These are phyloP conservation scores for Serripes groenlandicus DNA, from an alignment of 2,888 invertebrate species.

Conservation along the genomic window DNA sequence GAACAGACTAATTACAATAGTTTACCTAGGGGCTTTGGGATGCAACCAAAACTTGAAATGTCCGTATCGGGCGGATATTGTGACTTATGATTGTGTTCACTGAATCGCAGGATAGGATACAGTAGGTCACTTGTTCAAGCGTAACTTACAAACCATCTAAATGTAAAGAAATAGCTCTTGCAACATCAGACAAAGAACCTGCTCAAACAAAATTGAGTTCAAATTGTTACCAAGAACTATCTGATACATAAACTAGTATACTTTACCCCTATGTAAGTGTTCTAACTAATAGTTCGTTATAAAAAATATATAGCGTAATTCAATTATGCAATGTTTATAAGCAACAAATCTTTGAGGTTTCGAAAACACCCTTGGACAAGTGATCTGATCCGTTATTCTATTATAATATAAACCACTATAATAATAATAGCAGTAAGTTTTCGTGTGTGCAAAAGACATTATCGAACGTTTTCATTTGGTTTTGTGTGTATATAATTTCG, in stretches of 20 bases:
- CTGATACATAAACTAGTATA: background rate
- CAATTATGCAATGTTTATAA: too few relatives aligned
- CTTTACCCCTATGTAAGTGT: background rate
- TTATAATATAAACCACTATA: too few relatives aligned
- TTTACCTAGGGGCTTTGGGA: slow-evolving; percentile 53
- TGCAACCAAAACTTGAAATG: slow-evolving; percentile 12
- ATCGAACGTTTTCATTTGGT: slow-evolving; percentile 19
- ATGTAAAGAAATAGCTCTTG: background rate
- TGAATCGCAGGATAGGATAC: background rate
- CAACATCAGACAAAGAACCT: background rate
- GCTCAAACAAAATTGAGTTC: background rate
- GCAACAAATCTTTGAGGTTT: too few relatives aligned
- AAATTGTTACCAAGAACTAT: background rate
- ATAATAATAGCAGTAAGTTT: too few relatives aligned
- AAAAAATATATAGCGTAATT: too few relatives aligned
- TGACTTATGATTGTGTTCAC: slow-evolving; percentile 43
- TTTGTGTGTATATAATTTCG: slow-evolving; percentile 22
- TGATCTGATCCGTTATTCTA: too few relatives aligned
- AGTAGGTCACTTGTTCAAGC: background rate
- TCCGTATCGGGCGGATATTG: slow-evolving; percentile 20
- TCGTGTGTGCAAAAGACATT: slow-evolving; percentile 13
- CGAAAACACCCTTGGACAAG: too few relatives aligned
- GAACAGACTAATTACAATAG: slow-evolving; percentile 60
- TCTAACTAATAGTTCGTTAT: too few relatives aligned
- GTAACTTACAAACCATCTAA: background rate